phyloP scores from a whole-genome alignment of 1,140 invertebrate genomes.

The Xylocopa sonorina region DNA sequence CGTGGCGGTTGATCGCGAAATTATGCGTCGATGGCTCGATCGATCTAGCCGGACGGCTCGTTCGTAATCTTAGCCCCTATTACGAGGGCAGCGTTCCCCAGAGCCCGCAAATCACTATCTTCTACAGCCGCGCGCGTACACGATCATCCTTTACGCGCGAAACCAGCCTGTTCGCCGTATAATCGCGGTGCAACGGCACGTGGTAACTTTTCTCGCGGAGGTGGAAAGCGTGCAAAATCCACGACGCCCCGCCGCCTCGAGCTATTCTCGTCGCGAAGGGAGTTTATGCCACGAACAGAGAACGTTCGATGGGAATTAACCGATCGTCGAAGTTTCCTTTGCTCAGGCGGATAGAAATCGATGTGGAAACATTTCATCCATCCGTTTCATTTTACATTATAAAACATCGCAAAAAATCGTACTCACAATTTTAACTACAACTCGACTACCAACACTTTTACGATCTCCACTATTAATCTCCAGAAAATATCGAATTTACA shows the following conservation, averaged over 20 bases:
- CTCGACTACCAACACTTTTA: no score
- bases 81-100: conserved; percentile 53
- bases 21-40: conserved; percentile 54
- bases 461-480: no score
- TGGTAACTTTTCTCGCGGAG: conserved; percentile 28
- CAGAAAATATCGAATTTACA: no score
- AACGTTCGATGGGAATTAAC: not conserved
- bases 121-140: conserved; percentile 35
- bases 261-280: not conserved
- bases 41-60: conserved; percentile 48
- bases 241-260: not conserved
- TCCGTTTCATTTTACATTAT: no score
- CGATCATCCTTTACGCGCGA: conserved; percentile 42
- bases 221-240: conserved; percentile 1
- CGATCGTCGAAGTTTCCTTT: no score
- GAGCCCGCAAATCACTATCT: conserved; percentile 59
- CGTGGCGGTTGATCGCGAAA: conserved; percentile 27
- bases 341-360: no score
- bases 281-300: not conserved
- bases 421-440: no score
- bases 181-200: conserved; percentile 31
- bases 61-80: conserved; percentile 58
- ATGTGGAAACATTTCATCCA: no score
- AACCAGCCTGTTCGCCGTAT: conserved; percentile 32
- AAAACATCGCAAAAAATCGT: no score